These are phyloP conservation scores for Cyrtonyx montezumae DNA, from an alignment of 2,113 vertebrate genomes.

Conservation along the genomic window DNA sequence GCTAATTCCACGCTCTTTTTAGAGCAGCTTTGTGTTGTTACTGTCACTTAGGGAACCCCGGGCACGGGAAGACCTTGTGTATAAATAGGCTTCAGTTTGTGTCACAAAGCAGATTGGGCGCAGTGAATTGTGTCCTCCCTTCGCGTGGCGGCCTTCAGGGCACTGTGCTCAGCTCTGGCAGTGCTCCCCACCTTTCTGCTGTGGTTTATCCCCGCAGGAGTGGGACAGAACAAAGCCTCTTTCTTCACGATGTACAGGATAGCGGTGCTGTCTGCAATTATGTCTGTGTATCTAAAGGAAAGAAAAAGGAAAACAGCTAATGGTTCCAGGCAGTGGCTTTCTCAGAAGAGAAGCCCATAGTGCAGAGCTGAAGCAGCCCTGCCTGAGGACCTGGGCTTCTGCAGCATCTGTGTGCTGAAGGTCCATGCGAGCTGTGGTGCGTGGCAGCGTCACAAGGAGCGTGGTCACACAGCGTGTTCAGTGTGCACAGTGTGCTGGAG, in stretches of 20 bases:
- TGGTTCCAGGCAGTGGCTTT: background rate
- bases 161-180: too few species aligned
- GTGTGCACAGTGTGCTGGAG: background rate
- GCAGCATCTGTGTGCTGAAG: background rate
- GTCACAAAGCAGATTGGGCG: background rate
- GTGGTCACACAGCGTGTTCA: background rate
- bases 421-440: background rate
- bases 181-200: too few species aligned
- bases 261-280: background rate
- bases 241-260: background rate
- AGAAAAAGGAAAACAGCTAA: background rate
- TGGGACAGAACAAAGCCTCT: background rate
- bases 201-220: background rate
- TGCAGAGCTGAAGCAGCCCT: background rate
- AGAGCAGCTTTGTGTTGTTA: background rate
- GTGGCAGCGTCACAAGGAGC: background rate
- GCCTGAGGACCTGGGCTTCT: background rate
- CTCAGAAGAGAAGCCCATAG: background rate
- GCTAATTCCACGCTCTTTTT: background rate
- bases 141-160: background rate
- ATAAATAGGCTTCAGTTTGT: background rate
- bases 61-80: background rate
- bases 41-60: background rate
- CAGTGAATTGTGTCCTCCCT: background rate
- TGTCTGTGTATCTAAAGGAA: background rate